phyloP scores from a whole-genome alignment of 2,888 invertebrate genomes.

The Trichopoda pennipes region DNA sequence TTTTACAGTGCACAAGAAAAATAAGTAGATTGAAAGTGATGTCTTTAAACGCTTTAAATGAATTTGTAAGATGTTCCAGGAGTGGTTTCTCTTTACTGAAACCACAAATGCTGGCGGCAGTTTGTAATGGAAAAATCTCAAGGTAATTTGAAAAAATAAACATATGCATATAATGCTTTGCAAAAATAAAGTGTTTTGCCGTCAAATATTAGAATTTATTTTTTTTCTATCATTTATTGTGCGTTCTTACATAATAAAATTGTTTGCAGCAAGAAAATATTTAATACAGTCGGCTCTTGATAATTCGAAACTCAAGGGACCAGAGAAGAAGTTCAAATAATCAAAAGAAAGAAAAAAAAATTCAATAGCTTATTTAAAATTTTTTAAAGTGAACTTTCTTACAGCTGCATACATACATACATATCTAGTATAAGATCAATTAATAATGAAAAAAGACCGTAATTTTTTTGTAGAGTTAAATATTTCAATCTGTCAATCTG shows the following conservation, averaged over 20 bases:
- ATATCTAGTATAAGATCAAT: no score
- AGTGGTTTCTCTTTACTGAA: slow-evolving; percentile 69
- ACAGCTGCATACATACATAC: no score
- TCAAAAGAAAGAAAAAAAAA: no score
- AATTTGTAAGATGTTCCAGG: slow-evolving; percentile 71
- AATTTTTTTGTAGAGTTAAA: no score
- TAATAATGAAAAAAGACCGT: no score
- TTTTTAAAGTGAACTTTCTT: no score
- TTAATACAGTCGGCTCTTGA: no score
- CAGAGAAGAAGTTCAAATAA: no score
- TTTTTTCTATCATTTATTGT: neutral
- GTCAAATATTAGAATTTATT: neutral
- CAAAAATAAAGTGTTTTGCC: neutral
- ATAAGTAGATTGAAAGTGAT: slow-evolving; percentile 53
- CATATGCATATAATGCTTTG: no score
- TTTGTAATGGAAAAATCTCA: slow-evolving; percentile 43
- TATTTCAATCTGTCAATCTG: no score
- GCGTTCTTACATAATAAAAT: slow-evolving; percentile 36
- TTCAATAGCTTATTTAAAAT: no score
- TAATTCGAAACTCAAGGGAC: no score
- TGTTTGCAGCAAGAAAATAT: neutral
- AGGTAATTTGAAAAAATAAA: slow-evolving; percentile 43
- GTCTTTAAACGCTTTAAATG: slow-evolving; percentile 67
- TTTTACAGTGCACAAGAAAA: slow-evolving; percentile 1
- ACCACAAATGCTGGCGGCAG: slow-evolving; percentile 57